Percentiles rank a stretch among this genome's conserved stretches.
These are phyloP conservation scores for Meleagris gallopavo DNA, from an alignment of 2,113 vertebrate species.

Conservation along the genomic window DNA sequence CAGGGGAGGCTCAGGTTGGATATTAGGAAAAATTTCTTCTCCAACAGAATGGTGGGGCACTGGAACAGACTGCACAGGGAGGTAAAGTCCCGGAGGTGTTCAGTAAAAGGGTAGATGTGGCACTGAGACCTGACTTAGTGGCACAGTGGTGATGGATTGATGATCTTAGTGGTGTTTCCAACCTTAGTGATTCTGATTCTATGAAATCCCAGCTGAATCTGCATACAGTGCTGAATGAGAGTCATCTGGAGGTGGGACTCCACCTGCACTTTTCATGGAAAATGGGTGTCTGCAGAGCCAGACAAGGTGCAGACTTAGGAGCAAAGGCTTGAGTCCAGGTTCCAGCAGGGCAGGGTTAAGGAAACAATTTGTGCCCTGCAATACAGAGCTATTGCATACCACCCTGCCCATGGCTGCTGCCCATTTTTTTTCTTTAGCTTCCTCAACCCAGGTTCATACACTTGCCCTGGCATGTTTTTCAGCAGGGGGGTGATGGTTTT, in stretches of 20 bases:
- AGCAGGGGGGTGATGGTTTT: not conserved
- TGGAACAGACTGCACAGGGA: no score
- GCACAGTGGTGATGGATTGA: no score
- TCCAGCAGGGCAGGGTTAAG: not conserved
- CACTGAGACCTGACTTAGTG: no score
- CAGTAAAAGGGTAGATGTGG: no score
- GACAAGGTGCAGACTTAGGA: not conserved
- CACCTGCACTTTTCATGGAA: not conserved
- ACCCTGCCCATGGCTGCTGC: not conserved
- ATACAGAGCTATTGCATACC: fast-evolving
- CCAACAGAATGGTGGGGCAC: no score
- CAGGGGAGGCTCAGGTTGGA: no score
- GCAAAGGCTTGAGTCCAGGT: not conserved
- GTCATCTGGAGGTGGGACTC: not conserved
- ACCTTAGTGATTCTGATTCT: no score
- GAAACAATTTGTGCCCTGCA: not conserved
- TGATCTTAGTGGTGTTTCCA: no score
- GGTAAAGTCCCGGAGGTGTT: no score
- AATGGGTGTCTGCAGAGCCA: fast-evolving
- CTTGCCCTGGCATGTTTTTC: not conserved
- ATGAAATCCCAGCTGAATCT: not conserved
- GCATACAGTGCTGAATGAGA: not conserved
- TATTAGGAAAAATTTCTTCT: no score
- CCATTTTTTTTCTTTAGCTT: not conserved
- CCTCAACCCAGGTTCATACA: not conserved